A percentile compares a stretch with the other conserved stretches of the same genome.
Evolutionary conservation across 2,888 invertebrate genomes (phyloP).

Genomic region (Tenodera sinensis): DNA sequence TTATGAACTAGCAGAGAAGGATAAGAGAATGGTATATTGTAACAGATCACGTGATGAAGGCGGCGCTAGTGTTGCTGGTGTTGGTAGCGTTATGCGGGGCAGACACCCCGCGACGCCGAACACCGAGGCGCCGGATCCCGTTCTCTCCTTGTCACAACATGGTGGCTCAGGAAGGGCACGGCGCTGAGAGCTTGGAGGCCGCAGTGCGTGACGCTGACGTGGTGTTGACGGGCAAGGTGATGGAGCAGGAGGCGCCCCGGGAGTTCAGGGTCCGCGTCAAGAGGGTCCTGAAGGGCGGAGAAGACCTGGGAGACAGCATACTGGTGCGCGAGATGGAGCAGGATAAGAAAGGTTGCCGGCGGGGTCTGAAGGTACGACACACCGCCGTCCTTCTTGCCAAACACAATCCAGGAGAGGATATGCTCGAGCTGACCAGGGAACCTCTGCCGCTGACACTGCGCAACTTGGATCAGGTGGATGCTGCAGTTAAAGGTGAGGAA

Average conservation of each 20-base stretch:
- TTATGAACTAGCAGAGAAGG: neutral
- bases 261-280: constrained; percentile 21
- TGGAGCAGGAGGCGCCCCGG: neutral
- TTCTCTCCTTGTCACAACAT: neutral
- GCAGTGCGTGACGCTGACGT: constrained; percentile 5
- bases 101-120: neutral
- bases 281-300: constrained; percentile 24
- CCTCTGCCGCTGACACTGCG: constrained; percentile 54
- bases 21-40: neutral
- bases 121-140: neutral
- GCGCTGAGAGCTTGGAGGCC: neutral
- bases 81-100: neutral
- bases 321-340: neutral
- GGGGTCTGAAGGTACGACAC: constrained; percentile 24
- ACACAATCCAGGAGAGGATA: constrained; percentile 31
- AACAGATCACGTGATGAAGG: neutral
- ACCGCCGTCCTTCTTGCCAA: constrained; percentile 31
- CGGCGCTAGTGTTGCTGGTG: neutral
- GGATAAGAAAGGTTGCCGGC: neutral
- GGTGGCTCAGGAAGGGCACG: neutral
- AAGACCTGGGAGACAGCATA: neutral
- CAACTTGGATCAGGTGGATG: constrained; percentile 53
- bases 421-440: constrained; percentile 45
- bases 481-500: constrained; percentile 53
- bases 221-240: constrained; percentile 30